phyloP scores from a whole-genome alignment of 2,888 invertebrate species.

The Xanthorhoe spadicearia region DNA sequence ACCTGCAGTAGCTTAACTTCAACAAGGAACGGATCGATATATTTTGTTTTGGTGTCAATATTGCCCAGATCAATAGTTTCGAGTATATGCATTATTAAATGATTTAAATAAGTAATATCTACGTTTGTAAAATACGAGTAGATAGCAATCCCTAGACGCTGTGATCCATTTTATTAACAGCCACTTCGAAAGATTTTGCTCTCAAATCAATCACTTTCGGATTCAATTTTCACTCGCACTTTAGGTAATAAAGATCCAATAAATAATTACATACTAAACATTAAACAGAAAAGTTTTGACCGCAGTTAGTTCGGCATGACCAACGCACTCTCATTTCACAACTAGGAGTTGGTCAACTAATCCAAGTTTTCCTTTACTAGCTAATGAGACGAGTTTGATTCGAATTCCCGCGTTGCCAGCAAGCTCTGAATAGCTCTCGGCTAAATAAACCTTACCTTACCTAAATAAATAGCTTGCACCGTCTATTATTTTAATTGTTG shows the following conservation, averaged over 20 bases:
- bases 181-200: background rate
- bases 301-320: conserved; percentile 39
- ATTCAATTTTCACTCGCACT: background rate
- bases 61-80: background rate
- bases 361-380: conserved; percentile 82
- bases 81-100: background rate
- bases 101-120: background rate
- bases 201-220: conserved; percentile 1
- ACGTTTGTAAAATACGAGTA: background rate
- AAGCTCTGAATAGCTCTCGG: conserved; percentile 42
- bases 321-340: conserved; percentile 61
- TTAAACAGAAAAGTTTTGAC: conserved; percentile 31
- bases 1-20: background rate
- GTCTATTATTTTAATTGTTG: conserved; percentile 10
- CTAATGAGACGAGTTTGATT: conserved; percentile 84
- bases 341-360: conserved; percentile 80
- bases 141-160: background rate
- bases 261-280: conserved; percentile 20
- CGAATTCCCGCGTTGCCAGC: conserved; percentile 67
- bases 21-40: background rate
- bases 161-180: background rate
- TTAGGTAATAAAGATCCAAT: conserved; percentile 16
- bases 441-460: conserved; percentile 20
- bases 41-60: background rate
- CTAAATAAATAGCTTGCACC: conserved; percentile 5